Evolutionary conservation across 2,888 invertebrate genomes (phyloP).

Genomic region (Apoda limacodes): DNA sequence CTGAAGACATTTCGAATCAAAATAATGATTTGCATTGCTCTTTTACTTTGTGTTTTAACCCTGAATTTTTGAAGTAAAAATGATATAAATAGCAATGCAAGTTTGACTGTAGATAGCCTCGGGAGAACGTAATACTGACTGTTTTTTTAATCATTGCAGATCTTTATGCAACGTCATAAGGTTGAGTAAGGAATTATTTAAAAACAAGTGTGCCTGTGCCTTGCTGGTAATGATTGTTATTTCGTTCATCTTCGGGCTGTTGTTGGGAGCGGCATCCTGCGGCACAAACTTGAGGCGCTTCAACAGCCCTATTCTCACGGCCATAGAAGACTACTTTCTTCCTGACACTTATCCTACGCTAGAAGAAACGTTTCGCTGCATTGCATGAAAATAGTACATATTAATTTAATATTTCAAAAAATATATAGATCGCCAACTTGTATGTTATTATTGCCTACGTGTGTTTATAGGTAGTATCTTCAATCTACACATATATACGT

Average conservation of each 20-base stretch:
- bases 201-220: constrained; percentile 32
- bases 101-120: no score
- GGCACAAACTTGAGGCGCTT: constrained; percentile 42
- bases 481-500: no score
- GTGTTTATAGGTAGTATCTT: no score
- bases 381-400: constrained; percentile 21
- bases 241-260: constrained; percentile 36
- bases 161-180: constrained; percentile 40
- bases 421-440: no score
- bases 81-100: no score
- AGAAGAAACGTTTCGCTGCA: constrained; percentile 35
- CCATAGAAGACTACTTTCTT: constrained; percentile 46
- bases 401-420: constrained; percentile 1
- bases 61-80: no score
- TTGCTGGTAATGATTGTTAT: constrained; percentile 26
- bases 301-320: constrained; percentile 47
- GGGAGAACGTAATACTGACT: constrained; percentile 2
- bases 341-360: constrained; percentile 27
- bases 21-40: no score
- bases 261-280: constrained; percentile 50
- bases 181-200: constrained; percentile 36
- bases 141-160: constrained; percentile 31
- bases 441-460: no score
- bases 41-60: no score
- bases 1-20: no score